phyloP scores from a whole-genome alignment of 1,140 invertebrate species.

The Aphelinus certus region DNA sequence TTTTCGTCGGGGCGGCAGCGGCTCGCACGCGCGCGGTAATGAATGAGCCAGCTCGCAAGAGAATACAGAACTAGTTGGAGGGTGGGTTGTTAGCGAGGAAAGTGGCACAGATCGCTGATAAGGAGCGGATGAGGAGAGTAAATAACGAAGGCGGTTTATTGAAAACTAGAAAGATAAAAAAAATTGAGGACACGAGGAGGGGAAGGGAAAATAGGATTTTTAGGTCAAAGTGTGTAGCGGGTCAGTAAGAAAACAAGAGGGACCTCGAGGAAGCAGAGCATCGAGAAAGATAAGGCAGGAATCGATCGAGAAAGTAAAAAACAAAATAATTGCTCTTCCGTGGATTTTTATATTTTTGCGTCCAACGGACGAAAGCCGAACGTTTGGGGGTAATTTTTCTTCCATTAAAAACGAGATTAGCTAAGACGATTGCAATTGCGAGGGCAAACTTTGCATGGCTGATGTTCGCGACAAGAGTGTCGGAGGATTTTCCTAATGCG shows the following conservation, averaged over 20 bases:
- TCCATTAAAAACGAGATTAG: too few relatives aligned
- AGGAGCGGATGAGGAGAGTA: background rate
- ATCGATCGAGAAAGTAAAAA: background rate
- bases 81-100: background rate
- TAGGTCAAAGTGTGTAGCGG: too few relatives aligned
- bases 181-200: background rate
- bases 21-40: background rate
- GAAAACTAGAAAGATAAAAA: conserved; percentile 22
- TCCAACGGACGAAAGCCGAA: too few relatives aligned
- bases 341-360: too few relatives aligned
- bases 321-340: background rate
- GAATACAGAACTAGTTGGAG: background rate
- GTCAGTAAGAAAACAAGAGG: too few relatives aligned
- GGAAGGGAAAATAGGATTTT: background rate
- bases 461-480: too few relatives aligned
- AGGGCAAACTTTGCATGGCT: too few relatives aligned
- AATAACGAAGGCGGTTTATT: background rate
- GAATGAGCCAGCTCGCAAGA: background rate
- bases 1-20: background rate
- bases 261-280: too few relatives aligned
- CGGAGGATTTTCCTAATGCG: too few relatives aligned
- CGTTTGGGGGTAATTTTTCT: too few relatives aligned
- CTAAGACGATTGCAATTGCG: too few relatives aligned
- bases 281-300: too few relatives aligned
- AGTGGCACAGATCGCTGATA: background rate